Conservation (phyloP, 2,113 vertebrate species). For the Cynopterus brachyotis region DNA sequence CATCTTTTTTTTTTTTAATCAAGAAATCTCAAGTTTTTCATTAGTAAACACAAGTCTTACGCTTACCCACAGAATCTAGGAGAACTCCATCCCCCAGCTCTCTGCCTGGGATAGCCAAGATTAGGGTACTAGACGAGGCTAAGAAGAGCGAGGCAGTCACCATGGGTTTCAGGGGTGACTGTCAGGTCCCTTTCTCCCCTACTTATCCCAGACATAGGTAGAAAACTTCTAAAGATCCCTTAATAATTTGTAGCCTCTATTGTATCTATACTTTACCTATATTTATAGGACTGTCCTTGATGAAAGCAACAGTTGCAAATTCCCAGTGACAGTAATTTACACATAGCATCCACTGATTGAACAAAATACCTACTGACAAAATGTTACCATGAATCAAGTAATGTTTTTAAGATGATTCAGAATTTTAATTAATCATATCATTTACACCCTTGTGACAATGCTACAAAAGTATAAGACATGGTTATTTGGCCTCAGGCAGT, state of each 20-base stretch:
- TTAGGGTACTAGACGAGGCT: background rate
- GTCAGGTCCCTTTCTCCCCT: background rate
- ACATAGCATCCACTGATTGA: background rate
- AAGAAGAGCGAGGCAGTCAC: background rate
- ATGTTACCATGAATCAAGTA: background rate
- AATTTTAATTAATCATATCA: background rate
- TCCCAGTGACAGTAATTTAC: background rate
- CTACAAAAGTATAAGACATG: background rate
- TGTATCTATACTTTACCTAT: background rate
- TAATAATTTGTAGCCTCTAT: background rate
- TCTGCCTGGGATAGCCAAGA: background rate
- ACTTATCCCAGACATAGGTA: background rate
- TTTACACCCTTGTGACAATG: background rate
- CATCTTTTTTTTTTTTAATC: background rate
- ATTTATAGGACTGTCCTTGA: background rate
- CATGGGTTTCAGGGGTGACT: background rate
- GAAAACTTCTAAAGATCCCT: background rate
- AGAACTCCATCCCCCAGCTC: background rate
- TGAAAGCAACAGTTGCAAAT: background rate
- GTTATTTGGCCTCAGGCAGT: background rate
- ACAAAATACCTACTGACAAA: background rate
- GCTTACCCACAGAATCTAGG: background rate
- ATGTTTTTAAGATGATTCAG: background rate
- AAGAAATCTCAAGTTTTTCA: background rate
- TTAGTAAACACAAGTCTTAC: background rate